These are phyloP conservation scores for Ormia ochracea DNA, from an alignment of 2,888 invertebrate genomes.

Conservation along the genomic window DNA sequence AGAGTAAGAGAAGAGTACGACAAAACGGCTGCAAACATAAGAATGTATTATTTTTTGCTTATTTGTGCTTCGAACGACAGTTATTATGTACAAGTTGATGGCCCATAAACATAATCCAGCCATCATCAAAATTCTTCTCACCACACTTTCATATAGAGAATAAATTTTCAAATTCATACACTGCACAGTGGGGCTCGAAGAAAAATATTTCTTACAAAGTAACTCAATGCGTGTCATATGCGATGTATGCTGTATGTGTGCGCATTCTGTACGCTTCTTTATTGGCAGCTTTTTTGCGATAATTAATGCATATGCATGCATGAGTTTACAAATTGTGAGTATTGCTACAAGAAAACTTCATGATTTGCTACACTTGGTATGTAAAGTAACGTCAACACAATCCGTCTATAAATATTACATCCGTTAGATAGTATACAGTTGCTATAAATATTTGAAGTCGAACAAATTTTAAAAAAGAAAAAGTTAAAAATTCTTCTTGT, in stretches of 20 bases:
- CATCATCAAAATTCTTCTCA: constrained; percentile 23
- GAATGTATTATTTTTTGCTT: background rate
- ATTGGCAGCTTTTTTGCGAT: no score
- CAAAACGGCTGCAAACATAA: constrained; percentile 32
- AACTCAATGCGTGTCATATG: no score
- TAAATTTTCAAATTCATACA: background rate
- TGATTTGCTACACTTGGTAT: no score
- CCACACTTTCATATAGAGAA: constrained; percentile 7
- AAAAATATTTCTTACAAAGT: no score
- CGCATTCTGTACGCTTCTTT: no score
- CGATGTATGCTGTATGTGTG: no score
- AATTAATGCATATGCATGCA: no score
- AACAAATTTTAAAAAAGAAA: background rate
- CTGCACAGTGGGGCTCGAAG: no score
- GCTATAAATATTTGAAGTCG: background rate
- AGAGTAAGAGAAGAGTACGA: constrained; percentile 7
- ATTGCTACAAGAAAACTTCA: no score
- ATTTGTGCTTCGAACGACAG: constrained; percentile 19
- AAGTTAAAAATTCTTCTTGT: constrained; percentile 19
- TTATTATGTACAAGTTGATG: constrained; percentile 18
- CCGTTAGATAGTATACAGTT: background rate
- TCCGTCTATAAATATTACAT: background rate
- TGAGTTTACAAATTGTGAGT: no score
- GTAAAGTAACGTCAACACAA: no score
- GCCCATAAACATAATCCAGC: constrained; percentile 40